These are phyloP conservation scores for Drosophila planitibia DNA, from an alignment of 2,888 invertebrate species.

Conservation along the genomic window DNA sequence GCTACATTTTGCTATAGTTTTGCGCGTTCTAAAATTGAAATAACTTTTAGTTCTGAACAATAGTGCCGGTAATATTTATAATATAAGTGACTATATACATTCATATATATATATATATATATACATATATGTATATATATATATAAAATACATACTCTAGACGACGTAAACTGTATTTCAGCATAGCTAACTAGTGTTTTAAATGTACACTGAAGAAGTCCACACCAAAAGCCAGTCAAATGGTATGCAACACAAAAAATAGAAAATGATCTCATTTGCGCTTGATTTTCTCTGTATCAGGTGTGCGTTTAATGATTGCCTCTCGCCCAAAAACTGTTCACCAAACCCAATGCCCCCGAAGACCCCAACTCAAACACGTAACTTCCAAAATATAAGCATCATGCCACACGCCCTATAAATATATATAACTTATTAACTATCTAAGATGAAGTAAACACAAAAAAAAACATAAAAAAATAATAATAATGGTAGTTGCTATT, in stretches of 20 bases:
- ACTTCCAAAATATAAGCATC: conserved; percentile 56
- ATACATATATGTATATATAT: conserved; percentile 45
- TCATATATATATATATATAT: conserved; percentile 46
- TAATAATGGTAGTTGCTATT: conserved; percentile 78
- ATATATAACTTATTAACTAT: conserved; percentile 81
- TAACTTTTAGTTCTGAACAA: conserved; percentile 82
- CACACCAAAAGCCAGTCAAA: conserved; percentile 28
- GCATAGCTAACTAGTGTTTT: conserved; percentile 72
- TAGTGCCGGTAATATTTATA: conserved; percentile 85
- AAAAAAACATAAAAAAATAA: conserved; percentile 59
- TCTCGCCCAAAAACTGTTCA: conserved; percentile 7
- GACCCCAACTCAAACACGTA: conserved; percentile 24
- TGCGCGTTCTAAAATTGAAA: conserved; percentile 43
- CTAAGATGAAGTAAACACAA: conserved; percentile 68
- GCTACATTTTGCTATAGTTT: conserved; percentile 47
- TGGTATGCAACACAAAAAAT: conserved; percentile 46
- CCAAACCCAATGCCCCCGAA: background rate
- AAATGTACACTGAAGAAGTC: conserved; percentile 67
- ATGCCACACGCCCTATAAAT: conserved; percentile 67
- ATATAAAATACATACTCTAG: conserved; percentile 58
- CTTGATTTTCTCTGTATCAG: conserved; percentile 28
- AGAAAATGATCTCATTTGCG: conserved; percentile 48
- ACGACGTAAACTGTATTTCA: conserved; percentile 71
- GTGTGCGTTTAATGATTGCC: conserved; percentile 30
- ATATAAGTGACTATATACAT: conserved; percentile 67